Evolutionary conservation across 2,888 invertebrate species (phyloP), one percentile per base, ranked within the genome.

Genomic region (Acleris sparsana): DNA sequence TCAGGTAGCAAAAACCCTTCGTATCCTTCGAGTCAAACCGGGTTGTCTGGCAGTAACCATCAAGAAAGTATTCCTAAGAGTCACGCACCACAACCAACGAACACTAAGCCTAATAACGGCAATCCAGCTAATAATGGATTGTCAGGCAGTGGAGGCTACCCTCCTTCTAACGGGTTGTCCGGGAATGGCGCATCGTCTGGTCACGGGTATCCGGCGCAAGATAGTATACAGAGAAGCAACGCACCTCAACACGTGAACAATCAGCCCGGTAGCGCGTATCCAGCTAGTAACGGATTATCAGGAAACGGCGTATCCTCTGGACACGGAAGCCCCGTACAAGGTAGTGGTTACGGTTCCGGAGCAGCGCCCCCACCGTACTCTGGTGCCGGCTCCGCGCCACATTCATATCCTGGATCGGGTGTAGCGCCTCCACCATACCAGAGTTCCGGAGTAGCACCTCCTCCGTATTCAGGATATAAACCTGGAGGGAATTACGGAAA

Each of bases 191-290:
- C 75, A 43, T 64, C 75, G 53, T 33, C 72, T 29, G 72, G 69
- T 61, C 89, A 88, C 73, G 87, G 87, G 9, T 90, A 91, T 76
- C 90, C 89, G 5, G 66, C 52, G 6, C 87, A 88, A 77, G 89
- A 89, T 73, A 86, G 70, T 75, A 72, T 89, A 66, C 90, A 88
- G 75, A 80, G 75, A 73, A 89, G 80, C 66, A 83, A 80, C 75
- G 79, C 76, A n/a, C 71, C 86, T 39, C 64, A 64, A 44, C 64
- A 60, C n/a, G 53, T 51, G 7, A 65, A 65, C 39, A 60, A 63
- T 11, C 63, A 43, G 18, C 60, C 58, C 44, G 52, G 44, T 5
- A 59, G 51, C 13, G 60, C 55, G 9, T 65, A 65, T 49, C 84
- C 89, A 9, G 87, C 87, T 73, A 82, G 85, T 59, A 87, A 86